Evolutionary conservation across 2,888 invertebrate species (phyloP).

Genomic region (Caprella mutica): DNA sequence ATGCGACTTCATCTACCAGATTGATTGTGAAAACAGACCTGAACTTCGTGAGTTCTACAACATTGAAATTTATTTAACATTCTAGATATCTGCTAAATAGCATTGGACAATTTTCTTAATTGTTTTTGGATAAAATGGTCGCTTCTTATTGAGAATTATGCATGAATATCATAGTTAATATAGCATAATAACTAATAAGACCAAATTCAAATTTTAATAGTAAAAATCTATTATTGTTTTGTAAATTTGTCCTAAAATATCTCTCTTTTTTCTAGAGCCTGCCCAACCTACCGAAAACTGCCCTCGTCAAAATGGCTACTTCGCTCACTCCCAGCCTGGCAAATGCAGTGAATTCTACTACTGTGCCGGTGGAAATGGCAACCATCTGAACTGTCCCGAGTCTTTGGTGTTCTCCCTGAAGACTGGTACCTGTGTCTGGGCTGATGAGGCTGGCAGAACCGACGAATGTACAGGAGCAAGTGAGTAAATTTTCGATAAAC

Average conservation of each 20-base stretch:
- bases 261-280: conserved; percentile 15
- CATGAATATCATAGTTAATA: no score
- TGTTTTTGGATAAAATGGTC: no score
- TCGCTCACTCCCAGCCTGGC: conserved; percentile 69
- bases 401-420: conserved; percentile 78
- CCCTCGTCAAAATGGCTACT: conserved; percentile 79
- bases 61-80: no score
- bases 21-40: conserved; percentile 23
- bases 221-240: no score
- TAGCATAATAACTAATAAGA: no score
- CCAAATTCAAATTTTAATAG: no score
- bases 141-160: no score
- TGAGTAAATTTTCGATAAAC: no score
- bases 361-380: conserved; percentile 66
- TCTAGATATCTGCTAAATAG: no score
- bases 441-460: conserved; percentile 77
- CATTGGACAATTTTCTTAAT: no score
- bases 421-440: conserved; percentile 83
- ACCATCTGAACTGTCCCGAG: conserved; percentile 76
- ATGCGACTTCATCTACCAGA: conserved; percentile 39
- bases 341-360: conserved; percentile 79
- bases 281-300: conserved; percentile 60
- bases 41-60: conserved; percentile 29
- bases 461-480: conserved; percentile 67
- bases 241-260: no score